phyloP scores from a whole-genome alignment of 2,797 vertebrate genomes.

The Artibeus jamaicensis region DNA sequence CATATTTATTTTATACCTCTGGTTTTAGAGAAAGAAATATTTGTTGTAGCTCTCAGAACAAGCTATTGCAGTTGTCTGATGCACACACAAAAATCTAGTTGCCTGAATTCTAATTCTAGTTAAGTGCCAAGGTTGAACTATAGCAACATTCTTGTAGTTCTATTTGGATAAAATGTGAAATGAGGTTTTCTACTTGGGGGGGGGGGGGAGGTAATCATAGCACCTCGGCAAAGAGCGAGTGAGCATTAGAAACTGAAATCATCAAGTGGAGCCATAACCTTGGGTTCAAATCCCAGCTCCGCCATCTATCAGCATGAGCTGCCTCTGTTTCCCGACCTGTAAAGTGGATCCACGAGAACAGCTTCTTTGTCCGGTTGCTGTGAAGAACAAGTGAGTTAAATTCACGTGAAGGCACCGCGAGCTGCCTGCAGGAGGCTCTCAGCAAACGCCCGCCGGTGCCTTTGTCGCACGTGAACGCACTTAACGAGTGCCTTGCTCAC shows the following conservation, averaged over 20 bases:
- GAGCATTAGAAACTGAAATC: too few relatives aligned
- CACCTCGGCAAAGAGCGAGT: neutral
- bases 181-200: neutral
- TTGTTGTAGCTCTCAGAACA: neutral
- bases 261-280: neutral
- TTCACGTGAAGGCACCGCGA: accelerated
- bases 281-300: too few relatives aligned
- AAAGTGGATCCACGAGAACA: neutral
- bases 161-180: neutral
- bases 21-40: neutral
- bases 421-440: neutral
- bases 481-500: neutral
- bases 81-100: neutral
- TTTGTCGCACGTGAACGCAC: neutral
- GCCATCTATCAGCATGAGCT: neutral
- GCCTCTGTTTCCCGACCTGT: neutral
- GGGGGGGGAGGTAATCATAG: neutral
- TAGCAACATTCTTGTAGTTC: too few relatives aligned
- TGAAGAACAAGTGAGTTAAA: neutral
- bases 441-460: neutral
- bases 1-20: neutral
- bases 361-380: neutral
- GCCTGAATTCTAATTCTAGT: neutral
- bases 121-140: neutral
- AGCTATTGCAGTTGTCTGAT: neutral